Percentiles rank a stretch among this genome's conserved stretches.
phyloP scores from a whole-genome alignment of 1,140 invertebrate species.

The Neotoxoptera formosana region DNA sequence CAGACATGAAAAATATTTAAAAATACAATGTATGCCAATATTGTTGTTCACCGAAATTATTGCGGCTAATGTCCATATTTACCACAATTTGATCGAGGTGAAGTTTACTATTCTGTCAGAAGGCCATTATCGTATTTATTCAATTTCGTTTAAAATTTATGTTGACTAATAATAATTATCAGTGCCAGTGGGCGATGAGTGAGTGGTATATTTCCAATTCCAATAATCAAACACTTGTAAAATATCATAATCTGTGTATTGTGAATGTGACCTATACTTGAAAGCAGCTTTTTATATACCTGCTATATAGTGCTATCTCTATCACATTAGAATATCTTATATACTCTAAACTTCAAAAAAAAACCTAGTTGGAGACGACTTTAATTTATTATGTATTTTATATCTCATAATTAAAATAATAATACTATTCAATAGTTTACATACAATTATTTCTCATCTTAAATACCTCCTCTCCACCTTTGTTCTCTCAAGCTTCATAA shows the following conservation, averaged over 20 bases:
- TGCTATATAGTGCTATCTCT: neutral
- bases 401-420: neutral
- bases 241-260: neutral
- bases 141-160: neutral
- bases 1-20: slow-evolving; percentile 19
- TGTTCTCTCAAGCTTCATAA: too few relatives aligned
- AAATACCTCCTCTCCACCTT: too few relatives aligned
- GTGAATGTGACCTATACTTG: neutral
- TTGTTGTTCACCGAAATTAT: neutral
- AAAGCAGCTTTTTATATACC: neutral
- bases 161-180: neutral
- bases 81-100: neutral
- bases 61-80: neutral
- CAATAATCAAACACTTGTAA: neutral
- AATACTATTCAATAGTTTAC: neutral
- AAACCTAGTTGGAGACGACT: neutral
- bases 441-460: neutral
- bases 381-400: neutral
- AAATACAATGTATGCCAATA: slow-evolving; percentile 25
- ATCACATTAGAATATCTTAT: neutral
- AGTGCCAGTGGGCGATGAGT: neutral
- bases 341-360: neutral
- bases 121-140: slow-evolving; percentile 47
- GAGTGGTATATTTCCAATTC: neutral
- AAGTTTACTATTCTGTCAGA: neutral